Evolutionary conservation across 2,113 vertebrate genomes (phyloP).

Genomic region (Tricholaema leucomelas): DNA sequence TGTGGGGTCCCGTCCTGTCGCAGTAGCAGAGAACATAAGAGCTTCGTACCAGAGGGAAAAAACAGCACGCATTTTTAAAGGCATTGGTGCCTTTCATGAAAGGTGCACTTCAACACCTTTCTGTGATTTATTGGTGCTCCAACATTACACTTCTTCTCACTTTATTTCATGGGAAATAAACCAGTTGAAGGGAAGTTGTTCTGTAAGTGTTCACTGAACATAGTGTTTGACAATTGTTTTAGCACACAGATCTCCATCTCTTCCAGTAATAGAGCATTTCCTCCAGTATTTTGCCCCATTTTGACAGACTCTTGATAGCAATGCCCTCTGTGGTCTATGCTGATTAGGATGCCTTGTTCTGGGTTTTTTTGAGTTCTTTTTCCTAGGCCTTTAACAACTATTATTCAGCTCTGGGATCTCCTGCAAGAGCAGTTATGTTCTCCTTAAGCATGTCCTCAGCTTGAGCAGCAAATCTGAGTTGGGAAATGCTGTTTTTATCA

Average conservation of each 20-base stretch:
- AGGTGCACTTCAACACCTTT: neutral
- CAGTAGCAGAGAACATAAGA: neutral
- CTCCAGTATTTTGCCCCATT: neutral
- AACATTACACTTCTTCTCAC: neutral
- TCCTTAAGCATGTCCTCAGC: neutral
- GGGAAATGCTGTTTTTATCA: neutral
- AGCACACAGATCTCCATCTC: neutral
- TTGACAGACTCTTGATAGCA: neutral
- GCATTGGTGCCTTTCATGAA: neutral
- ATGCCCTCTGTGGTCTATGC: neutral
- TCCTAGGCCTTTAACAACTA: neutral
- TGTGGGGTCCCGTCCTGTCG: neutral
- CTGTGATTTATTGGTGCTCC: neutral
- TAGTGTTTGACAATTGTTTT: neutral
- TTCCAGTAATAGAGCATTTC: neutral
- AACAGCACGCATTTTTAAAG: neutral
- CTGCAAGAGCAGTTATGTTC: neutral
- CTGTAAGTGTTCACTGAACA: neutral
- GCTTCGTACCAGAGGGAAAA: neutral
- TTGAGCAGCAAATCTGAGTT: neutral
- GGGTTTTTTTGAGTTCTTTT: neutral
- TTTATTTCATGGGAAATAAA: neutral
- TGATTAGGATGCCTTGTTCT: neutral
- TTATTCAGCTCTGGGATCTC: neutral
- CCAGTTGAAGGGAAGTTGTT: neutral